Conservation (phyloP, 2,113 vertebrate genomes). For the Chrysemys picta region DNA sequence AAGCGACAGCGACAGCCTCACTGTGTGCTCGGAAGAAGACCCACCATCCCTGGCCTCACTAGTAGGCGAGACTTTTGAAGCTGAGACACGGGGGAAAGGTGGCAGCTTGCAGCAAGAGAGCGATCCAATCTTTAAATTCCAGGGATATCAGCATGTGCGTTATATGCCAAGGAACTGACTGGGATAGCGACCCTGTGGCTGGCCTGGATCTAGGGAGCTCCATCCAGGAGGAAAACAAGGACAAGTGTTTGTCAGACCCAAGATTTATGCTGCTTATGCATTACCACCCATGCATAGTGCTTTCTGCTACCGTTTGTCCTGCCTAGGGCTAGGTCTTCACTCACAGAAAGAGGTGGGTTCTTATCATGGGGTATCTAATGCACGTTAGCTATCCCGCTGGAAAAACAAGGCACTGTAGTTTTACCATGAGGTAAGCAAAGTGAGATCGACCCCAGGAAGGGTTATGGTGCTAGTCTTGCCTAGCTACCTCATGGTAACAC, state of each 20-base stretch:
- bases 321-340: not conserved
- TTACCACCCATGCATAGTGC: not conserved
- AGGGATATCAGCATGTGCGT: not conserved
- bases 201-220: not conserved
- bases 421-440: not conserved
- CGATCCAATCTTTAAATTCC: not conserved
- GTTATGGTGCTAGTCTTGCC: not conserved
- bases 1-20: conserved; percentile 18
- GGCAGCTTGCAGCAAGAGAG: not conserved
- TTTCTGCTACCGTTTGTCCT: not conserved
- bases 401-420: not conserved
- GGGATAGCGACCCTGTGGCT: not conserved
- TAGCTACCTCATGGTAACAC: not conserved
- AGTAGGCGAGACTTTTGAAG: not conserved
- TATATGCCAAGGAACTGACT: conserved; percentile 48
- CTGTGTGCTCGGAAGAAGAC: not conserved
- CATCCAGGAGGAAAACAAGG: not conserved
- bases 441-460: not conserved
- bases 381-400: accelerated
- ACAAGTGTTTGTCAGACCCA: not conserved
- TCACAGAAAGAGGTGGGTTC: not conserved
- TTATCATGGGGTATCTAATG: not conserved
- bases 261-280: not conserved
- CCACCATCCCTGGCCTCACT: accelerated
- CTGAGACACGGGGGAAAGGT: not conserved